Evolutionary conservation across 2,888 invertebrate genomes (phyloP).

Genomic region (Dysmachus trigonus): DNA sequence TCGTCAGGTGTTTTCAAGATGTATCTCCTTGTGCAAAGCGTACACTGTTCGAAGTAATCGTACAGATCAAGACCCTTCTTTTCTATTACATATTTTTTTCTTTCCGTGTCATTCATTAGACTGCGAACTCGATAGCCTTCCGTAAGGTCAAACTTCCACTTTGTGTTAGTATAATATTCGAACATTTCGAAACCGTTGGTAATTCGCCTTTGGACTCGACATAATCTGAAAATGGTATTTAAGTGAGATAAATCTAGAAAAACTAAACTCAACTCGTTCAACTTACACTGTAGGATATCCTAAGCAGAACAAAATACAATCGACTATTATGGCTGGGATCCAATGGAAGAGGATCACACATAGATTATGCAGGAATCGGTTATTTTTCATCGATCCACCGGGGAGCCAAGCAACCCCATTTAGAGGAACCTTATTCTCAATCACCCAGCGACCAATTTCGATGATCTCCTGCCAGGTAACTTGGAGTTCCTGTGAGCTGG

Average conservation of each 20-base stretch:
- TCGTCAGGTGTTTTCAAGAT: conserved; percentile 86
- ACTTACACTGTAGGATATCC: conserved; percentile 91
- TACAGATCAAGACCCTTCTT: conserved; percentile 74
- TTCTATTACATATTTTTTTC: conserved; percentile 74
- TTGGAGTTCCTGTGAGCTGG: conserved; percentile 82
- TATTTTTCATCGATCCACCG: conserved; percentile 86
- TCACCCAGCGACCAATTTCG: conserved; percentile 78
- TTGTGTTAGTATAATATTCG: conserved; percentile 91
- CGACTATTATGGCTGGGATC: conserved; percentile 87
- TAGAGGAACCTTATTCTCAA: conserved; percentile 82
- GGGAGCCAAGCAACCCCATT: conserved; percentile 89
- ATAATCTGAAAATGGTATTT: conserved; percentile 69
- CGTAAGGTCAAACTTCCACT: conserved; percentile 87
- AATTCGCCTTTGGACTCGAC: conserved; percentile 83
- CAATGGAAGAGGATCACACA: conserved; percentile 89
- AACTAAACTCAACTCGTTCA: not conserved
- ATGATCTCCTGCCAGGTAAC: conserved; percentile 91
- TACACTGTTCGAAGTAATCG: conserved; percentile 84
- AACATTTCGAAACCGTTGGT: conserved; percentile 88
- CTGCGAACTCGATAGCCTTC: conserved; percentile 69
- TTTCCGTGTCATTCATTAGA: conserved; percentile 73
- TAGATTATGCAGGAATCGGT: conserved; percentile 79
- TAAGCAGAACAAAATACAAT: conserved; percentile 77
- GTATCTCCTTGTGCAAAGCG: conserved; percentile 79
- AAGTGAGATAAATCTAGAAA: not conserved